Base-by-base conservation (phyloP, 2,888 invertebrate species). In the Catonia carolina region DNA sequence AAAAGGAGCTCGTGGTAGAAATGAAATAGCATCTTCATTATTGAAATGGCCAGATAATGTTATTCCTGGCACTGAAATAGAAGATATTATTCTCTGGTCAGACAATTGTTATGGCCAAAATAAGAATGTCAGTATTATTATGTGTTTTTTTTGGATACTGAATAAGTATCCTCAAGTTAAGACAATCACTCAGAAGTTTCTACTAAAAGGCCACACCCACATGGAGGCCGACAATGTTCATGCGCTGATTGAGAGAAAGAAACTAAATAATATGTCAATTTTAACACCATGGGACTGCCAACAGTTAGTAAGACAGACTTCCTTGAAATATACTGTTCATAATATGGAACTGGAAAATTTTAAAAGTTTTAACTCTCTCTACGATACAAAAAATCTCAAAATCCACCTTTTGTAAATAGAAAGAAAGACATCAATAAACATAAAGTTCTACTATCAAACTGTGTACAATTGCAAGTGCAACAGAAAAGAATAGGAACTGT, bases 161-260 rank as follows among this genome's bases (percentile, higher is more conserved):
- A 17, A 48, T 22, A 48, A 48, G 23, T 48, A 48, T 48, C 48
- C 48, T 48, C 48, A 48, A 48, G 22, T 48, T 5, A 48, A 48
- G 15, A 48, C 5, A 10, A 22, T 22, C 10, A 48, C 48, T 20
- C n/a, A n/a, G n/a, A n/a, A n/a, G n/a, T 14, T 39, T 2, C 37
- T 37, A 5, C 47, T 55, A 51, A 45, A 51, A 62, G 45, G 17
- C 7, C 12, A 15, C 35, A 27, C 8, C 35, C 53, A 53, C 31
- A 54, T 54, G 54, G 54, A 54, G 15, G 41, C 41, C 2, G 53
- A 53, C 31, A 41, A 14, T 31, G 31, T 22, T n/a, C 53, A 53
- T 53, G 47, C 47, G 12, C 45, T 54, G 5, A 50, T 41, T 39
- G 51, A 50, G 17, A 50, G 42, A 31, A 51, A 51, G 39, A 48